These are phyloP conservation scores for Thera britannica DNA, from an alignment of 2,888 invertebrate genomes.

Conservation along the genomic window DNA sequence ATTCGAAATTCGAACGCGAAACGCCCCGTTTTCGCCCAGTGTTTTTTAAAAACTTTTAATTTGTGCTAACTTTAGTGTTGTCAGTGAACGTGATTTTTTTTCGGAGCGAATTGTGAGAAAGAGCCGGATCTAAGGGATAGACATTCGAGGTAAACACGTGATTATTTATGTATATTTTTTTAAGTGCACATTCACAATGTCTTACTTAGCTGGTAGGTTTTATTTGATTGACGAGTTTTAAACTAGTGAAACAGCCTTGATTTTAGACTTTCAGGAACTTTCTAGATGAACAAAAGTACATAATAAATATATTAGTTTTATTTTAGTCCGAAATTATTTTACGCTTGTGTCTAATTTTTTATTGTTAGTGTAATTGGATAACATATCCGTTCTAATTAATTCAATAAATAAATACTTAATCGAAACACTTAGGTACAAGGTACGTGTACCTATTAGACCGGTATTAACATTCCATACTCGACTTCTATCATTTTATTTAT, in stretches of 20 bases:
- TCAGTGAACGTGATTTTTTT: slow-evolving; percentile 54
- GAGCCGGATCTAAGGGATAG: slow-evolving; percentile 54
- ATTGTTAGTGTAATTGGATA: no score
- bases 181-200: slow-evolving; percentile 45
- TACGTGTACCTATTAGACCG: no score
- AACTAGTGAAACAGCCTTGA: slow-evolving; percentile 15
- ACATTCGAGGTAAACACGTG: slow-evolving; percentile 59
- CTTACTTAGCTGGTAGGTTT: slow-evolving; percentile 45
- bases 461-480: no score
- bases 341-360: no score
- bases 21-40: slow-evolving; percentile 49
- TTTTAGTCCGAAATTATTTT: no score
- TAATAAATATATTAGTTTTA: no score
- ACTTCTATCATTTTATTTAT: no score
- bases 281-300: no score
- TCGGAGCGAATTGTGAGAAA: slow-evolving; percentile 20
- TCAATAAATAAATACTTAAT: no score
- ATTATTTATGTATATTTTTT: slow-evolving; percentile 52
- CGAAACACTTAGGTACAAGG: no score
- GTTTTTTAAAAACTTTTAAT: slow-evolving; percentile 46
- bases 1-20: slow-evolving; percentile 48
- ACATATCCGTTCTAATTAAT: no score
- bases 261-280: neutral
- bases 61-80: slow-evolving; percentile 51
- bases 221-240: slow-evolving; percentile 22